These are phyloP conservation scores for Exephanes ischioxanthus DNA, from an alignment of 2,888 invertebrate species.

Conservation along the genomic window DNA sequence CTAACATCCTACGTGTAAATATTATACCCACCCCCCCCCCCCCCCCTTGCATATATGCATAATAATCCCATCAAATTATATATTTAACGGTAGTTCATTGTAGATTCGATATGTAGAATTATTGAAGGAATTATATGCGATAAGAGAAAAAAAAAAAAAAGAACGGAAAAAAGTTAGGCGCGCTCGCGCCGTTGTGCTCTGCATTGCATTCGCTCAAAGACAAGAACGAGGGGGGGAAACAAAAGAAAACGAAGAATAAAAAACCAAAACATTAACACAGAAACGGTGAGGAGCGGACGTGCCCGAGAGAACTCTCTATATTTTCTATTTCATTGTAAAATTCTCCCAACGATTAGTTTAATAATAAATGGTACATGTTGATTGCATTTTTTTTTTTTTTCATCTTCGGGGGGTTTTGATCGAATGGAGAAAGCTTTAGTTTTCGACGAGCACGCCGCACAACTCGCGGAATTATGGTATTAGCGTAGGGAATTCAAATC, in stretches of 20 bases:
- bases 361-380: constrained; percentile 77
- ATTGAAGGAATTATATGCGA: constrained; percentile 50
- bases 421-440: constrained; percentile 52
- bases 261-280: constrained; percentile 15
- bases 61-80: constrained; percentile 73
- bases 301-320: constrained; percentile 73
- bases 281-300: constrained; percentile 56
- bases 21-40: constrained; percentile 60
- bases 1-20: constrained; percentile 70
- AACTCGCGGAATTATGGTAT: constrained; percentile 51
- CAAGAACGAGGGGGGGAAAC: background rate
- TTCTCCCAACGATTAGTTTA: constrained; percentile 74
- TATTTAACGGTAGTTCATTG: constrained; percentile 75
- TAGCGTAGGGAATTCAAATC: constrained; percentile 46
- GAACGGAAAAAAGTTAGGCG: constrained; percentile 29
- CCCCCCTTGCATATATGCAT: constrained; percentile 75
- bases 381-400: constrained; percentile 37
- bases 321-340: constrained; percentile 80
- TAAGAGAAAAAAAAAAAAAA: constrained; percentile 8
- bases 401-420: constrained; percentile 68
- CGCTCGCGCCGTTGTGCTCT: constrained; percentile 39
- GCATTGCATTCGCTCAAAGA: constrained; percentile 56
- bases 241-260: background rate
- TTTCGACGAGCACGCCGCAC: constrained; percentile 56
- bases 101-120: constrained; percentile 70